Base-by-base conservation (phyloP, 2,888 invertebrate species). In the Diadromus collaris region DNA sequence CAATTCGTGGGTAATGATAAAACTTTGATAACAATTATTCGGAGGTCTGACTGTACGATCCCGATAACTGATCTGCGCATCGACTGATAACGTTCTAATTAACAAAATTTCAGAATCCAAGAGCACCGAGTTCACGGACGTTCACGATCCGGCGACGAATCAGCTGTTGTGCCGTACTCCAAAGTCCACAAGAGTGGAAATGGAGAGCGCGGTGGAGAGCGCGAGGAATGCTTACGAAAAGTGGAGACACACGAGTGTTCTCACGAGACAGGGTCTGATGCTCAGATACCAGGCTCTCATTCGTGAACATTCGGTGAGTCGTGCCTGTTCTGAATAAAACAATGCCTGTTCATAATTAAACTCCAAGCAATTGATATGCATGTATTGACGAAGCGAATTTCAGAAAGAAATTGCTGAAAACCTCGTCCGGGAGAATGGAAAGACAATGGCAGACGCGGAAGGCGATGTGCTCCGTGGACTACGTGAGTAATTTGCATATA, bases 401-500 rank as follows among this genome's bases (percentile, higher is more conserved):
- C 83, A 94, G 93, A 95, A 96, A 91, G 95, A 96, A 89, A 91
- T 99, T 83, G 98, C 99, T 0, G 95, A 95, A 82, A 97, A 95
- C 90, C 97, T 99, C 80, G 99, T 99, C 2, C 92, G 93, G 84
- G 99, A 99, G 90, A 99, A 99, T 92, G 99, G 99, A 72, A 99
- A 99, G 91, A 99, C 99, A 0, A 92, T 97, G 81, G 95, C 95
- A 13, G 99, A 99, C 92, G 99, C 99, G 0, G 98, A 99, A 90
- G 99, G 99, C 48, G 99, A 99, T 92, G 99, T 99, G 2, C 94
- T 98, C 78, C 94, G 99, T 89, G 99, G 99, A 79, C 94, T 99
- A 78, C 99, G 98, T 98, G 93, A 95, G 97, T 95, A 79, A 77
- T 82, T 61, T 63, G 0, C 38, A 41, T 68, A 21, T 21, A 7